Conservation (phyloP, 37 sponge, comb jelly and placozoan genomes). For the Beroe ovata region DNA sequence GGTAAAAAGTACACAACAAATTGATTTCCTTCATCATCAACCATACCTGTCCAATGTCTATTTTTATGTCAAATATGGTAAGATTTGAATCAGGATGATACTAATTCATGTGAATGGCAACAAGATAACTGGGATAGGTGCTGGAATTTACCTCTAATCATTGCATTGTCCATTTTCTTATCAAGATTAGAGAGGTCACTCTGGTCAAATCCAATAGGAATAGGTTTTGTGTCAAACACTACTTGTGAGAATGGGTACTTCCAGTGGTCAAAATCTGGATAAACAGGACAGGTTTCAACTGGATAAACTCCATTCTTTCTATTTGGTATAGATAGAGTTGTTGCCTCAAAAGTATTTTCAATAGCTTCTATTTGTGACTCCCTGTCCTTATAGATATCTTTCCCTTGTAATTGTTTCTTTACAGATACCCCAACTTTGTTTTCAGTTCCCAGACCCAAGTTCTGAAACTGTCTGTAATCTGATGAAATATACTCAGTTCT, state of each 20-base stretch:
- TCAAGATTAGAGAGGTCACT: constrained; percentile 65
- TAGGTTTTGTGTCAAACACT: constrained; percentile 92
- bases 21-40: constrained; percentile 96
- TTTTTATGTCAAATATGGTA: too few relatives aligned
- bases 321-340: constrained; percentile 67
- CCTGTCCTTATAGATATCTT: constrained; percentile 95
- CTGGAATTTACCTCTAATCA: constrained; percentile 74
- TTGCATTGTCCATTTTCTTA: constrained; percentile 87
- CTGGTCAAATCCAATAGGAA: constrained; percentile 66
- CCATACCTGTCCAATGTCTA: constrained; percentile 91
- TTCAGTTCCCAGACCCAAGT: constrained; percentile 80
- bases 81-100: too few relatives aligned
- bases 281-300: constrained; percentile 26
- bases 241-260: constrained; percentile 95
- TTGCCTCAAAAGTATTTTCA: constrained; percentile 92
- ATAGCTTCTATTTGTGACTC: constrained; percentile 97
- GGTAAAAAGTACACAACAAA: constrained; percentile 98
- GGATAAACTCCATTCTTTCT: constrained; percentile 67
- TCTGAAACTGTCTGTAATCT: constrained; percentile 85
- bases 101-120: too few relatives aligned
- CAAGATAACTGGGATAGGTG: too few relatives aligned
- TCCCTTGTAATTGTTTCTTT: constrained; percentile 87
- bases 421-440: constrained; percentile 94
- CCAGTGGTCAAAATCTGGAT: constrained; percentile 78
- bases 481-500: constrained; percentile 96